Base-by-base conservation (phyloP, 2,888 invertebrate species). In the Aromia moschata region DNA sequence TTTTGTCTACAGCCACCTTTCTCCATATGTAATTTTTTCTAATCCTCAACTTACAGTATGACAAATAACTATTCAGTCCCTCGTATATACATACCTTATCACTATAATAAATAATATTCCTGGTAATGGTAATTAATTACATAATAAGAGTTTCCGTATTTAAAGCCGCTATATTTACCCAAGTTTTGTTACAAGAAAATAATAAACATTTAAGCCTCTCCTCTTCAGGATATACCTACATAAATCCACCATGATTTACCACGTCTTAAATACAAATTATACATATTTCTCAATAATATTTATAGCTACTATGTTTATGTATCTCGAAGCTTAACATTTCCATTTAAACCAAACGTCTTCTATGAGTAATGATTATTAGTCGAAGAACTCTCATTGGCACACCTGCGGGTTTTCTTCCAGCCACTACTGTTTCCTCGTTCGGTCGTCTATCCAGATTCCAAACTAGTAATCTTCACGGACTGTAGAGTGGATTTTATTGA, bases 221-320 rank as follows among this genome's bases (percentile, higher is more conserved):
- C 44, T 4, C 25, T 9, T 12, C 5, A 11, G 30, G 52, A 25
- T 37, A 41, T 41, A 25, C 16, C 7, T 25, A 49, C 51, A 45
- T 54, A 54, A 53, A 54, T 57, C 47, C 52, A 16, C 46, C 30
- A 43, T 47, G 53, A 58, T 51, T 56, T 62, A 46, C 45, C 43
- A 49, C 11, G 58, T 37, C 43, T 51, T 31, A 56, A 40, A 51
- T 54, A 60, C 51, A 51, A 64, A 64, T 64, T 49, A 58, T 53
- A 58, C 58, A 56, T 64, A 64, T 58, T 58, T 61, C 61, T 54
- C 53, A 46, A 54, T 49, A 46, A 56, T 61, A 61, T 64, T 64
- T 64, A 64, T 64, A 46, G 61, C 61, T 56, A 56, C 61, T 52
- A 51, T 55, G 45, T 64, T 59, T 58, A 60, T 60, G 58, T 46